Base-by-base conservation (phyloP, 2,888 invertebrate species). In the Oscheius sp. region DNA sequence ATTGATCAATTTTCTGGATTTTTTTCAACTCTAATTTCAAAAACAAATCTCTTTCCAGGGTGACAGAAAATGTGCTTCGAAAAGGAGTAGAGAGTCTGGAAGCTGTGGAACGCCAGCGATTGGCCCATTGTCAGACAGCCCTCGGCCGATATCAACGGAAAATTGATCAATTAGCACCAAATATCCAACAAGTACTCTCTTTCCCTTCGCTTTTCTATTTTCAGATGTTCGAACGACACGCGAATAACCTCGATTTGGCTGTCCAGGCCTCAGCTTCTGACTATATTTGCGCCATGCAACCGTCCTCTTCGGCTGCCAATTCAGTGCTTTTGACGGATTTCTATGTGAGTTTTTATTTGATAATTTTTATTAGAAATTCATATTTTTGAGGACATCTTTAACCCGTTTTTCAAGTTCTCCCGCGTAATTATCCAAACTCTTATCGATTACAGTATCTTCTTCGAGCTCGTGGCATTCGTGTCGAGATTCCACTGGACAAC, bases 401-500 rank as follows among this genome's bases (percentile, higher is more conserved):
- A 37, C 52, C 67, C 17, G 53, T 63, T 42, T 45, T 34, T 15
- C 71, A 15, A 78, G 53, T 23, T 74, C 57, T 3, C 64, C 63
- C 10, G 67, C 67, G 39, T 70, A 80, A 52, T 58, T 52, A 64
- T 81, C 79, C 31, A 83, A 71, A 69, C 79, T 80, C 20, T 55
- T 48, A 57, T 84, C 83, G 10, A 66, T 74, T 23, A 82, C 71
- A 6, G 78, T 64, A 61, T 81, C 73, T 42, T 55, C 50, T 48
- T 72, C 52, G 31, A 83, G 48, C 4, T 76, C 66, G 15, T 71
- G 69, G 68, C 85, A 86, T 67, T 83, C 82, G 50, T 78, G 71
- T 2, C 74, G 67, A 0, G 78, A 80, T 63, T 85, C 85, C 31
- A 77, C 71, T 29, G 84, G 82, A 66, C 95, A 95, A 88, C 70